Conservation (phyloP, 2,888 invertebrate genomes). For the Dysmachus trigonus region DNA sequence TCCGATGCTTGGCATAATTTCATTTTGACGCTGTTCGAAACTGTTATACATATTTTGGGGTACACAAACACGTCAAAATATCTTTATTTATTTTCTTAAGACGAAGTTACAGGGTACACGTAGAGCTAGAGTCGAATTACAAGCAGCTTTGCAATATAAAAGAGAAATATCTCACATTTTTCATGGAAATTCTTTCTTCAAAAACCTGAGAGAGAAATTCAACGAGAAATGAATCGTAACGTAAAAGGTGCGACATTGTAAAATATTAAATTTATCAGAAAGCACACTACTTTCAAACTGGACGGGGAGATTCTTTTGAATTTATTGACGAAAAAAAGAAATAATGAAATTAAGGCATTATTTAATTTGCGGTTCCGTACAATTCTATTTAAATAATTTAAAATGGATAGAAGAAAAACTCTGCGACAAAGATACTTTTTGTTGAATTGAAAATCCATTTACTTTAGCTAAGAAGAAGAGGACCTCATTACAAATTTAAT, state of each 20-base stretch:
- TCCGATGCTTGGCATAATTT: background rate
- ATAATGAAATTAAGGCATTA: background rate
- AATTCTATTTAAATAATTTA: background rate
- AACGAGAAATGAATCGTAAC: background rate
- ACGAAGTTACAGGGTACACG: background rate
- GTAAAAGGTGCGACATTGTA: background rate
- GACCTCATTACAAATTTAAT: background rate
- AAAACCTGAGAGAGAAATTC: background rate
- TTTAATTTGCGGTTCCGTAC: background rate
- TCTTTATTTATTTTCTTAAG: background rate
- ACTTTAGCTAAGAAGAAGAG: background rate
- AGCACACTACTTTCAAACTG: background rate
- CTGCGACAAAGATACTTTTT: background rate
- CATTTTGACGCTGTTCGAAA: background rate
- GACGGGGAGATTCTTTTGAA: background rate
- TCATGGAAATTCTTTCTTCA: background rate
- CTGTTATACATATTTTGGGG: background rate
- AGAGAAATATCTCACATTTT: background rate
- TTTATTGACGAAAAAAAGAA: background rate
- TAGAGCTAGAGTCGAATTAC: background rate
- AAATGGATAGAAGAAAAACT: background rate
- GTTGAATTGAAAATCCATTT: background rate
- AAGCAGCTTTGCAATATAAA: background rate
- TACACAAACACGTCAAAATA: background rate
- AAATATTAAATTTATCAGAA: background rate